phyloP scores from a whole-genome alignment of 2,888 invertebrate genomes.

The Xylophagus ater region DNA sequence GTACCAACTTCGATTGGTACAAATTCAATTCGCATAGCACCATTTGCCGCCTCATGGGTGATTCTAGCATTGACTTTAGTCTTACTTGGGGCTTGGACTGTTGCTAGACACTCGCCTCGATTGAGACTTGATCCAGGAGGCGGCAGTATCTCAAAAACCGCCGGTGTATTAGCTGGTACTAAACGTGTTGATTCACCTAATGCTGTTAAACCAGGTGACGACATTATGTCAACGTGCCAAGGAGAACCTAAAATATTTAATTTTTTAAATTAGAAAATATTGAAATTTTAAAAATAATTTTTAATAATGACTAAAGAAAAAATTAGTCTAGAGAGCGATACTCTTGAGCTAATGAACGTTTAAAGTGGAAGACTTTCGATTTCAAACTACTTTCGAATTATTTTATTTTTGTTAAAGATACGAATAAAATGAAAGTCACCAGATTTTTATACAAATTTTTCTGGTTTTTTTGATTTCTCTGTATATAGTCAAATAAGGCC shows the following conservation, averaged over 20 bases:
- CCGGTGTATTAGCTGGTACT: slow-evolving; percentile 80
- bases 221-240: slow-evolving; percentile 88
- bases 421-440: too few species aligned
- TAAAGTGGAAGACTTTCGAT: too few species aligned
- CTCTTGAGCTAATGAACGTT: too few species aligned
- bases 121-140: slow-evolving; percentile 43
- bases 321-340: too few species aligned
- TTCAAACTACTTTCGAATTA: too few species aligned
- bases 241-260: slow-evolving; percentile 80
- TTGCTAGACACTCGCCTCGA: slow-evolving; percentile 49
- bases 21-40: slow-evolving; percentile 84
- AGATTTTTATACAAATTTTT: too few species aligned
- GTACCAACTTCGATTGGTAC: slow-evolving; percentile 89
- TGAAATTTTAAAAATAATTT: too few species aligned
- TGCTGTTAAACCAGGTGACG: slow-evolving; percentile 62
- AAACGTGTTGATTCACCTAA: slow-evolving; percentile 79
- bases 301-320: too few species aligned
- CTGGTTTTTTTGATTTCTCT: too few species aligned
- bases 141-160: slow-evolving; percentile 66
- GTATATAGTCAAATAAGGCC: too few species aligned
- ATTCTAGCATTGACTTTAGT: slow-evolving; percentile 71
- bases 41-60: slow-evolving; percentile 67
- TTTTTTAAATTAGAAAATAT: too few species aligned
- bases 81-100: slow-evolving; percentile 73
- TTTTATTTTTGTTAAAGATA: too few species aligned